Conservation (phyloP, 1,140 invertebrate genomes). For the Lordiphosa collinella region DNA sequence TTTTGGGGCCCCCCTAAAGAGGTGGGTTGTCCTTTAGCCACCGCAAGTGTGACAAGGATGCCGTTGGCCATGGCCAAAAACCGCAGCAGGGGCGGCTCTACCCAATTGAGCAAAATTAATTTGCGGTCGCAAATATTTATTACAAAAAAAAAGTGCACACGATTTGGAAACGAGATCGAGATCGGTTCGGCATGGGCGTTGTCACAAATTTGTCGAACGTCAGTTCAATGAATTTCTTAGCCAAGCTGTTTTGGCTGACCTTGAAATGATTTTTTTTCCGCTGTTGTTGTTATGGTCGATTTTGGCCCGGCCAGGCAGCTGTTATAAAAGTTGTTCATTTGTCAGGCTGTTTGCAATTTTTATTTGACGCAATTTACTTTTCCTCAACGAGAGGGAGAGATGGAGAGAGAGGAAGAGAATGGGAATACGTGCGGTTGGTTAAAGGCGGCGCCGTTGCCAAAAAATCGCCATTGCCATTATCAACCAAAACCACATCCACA, state of each 20-base stretch:
- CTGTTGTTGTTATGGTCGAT: slow-evolving; percentile 29
- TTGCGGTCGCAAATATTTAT: slow-evolving; percentile 45
- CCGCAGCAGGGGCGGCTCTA: slow-evolving; percentile 20
- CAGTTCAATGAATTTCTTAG: slow-evolving; percentile 64
- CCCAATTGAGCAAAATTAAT: slow-evolving; percentile 64
- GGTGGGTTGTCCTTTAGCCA: slow-evolving; percentile 5
- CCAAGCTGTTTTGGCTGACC: slow-evolving; percentile 36
- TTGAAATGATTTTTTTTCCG: slow-evolving; percentile 53
- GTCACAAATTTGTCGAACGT: slow-evolving; percentile 57
- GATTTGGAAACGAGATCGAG: slow-evolving; percentile 8
- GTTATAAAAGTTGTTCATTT: slow-evolving; percentile 25
- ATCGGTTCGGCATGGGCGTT: slow-evolving; percentile 41
- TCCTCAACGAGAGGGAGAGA: slow-evolving; percentile 1
- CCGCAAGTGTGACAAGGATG: slow-evolving; percentile 34
- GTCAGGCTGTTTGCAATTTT: slow-evolving; percentile 45
- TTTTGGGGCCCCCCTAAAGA: neutral
- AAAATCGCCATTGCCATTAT: slow-evolving; percentile 15
- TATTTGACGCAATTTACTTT: slow-evolving; percentile 46
- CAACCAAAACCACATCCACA: neutral
- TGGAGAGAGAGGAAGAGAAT: too few relatives aligned
- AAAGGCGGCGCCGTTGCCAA: slow-evolving; percentile 14
- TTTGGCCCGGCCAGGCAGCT: neutral
- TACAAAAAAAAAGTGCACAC: slow-evolving; percentile 18
- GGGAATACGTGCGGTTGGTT: slow-evolving; percentile 37
- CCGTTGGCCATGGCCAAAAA: neutral